Percentiles rank a stretch among this genome's conserved stretches.
These are phyloP conservation scores for Myathropa florea DNA, from an alignment of 2,888 invertebrate species.

Conservation along the genomic window DNA sequence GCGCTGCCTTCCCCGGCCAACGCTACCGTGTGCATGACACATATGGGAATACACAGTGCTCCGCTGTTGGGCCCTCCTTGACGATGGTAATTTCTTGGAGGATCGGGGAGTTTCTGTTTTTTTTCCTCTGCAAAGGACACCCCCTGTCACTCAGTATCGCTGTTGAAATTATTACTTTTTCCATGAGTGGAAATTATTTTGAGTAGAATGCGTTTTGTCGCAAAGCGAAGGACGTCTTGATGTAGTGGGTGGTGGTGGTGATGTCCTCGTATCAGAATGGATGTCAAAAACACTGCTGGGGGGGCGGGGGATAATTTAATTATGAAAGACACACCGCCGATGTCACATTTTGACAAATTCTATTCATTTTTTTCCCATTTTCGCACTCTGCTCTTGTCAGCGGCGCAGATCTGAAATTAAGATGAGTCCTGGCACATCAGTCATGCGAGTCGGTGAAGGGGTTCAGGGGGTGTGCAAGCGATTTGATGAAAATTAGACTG, in stretches of 20 bases:
- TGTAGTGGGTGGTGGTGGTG: neutral
- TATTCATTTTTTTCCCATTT: constrained; percentile 13
- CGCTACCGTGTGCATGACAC: neutral
- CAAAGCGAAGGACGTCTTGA: neutral
- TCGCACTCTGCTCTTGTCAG: neutral
- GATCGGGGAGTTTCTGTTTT: neutral
- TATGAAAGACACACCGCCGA: constrained; percentile 41
- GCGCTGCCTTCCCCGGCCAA: neutral
- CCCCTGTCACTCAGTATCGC: constrained; percentile 20
- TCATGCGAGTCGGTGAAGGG: neutral
- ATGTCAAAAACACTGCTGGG: neutral
- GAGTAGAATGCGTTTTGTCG: constrained; percentile 22
- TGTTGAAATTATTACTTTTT: constrained; percentile 26
- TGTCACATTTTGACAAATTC: constrained; percentile 50
- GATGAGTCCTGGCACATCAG: neutral
- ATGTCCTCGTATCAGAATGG: constrained; percentile 2
- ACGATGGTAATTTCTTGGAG: neutral
- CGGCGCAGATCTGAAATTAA: neutral
- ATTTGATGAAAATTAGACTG: constrained; percentile 25
- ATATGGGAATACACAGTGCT: neutral
- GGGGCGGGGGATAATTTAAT: constrained; percentile 39
- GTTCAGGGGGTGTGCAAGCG: neutral
- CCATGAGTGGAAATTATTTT: constrained; percentile 37
- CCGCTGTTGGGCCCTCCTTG: neutral
- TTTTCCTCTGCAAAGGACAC: constrained; percentile 21